phyloP scores from a whole-genome alignment of 2,888 invertebrate species.

The Protophormia terraenovae region DNA sequence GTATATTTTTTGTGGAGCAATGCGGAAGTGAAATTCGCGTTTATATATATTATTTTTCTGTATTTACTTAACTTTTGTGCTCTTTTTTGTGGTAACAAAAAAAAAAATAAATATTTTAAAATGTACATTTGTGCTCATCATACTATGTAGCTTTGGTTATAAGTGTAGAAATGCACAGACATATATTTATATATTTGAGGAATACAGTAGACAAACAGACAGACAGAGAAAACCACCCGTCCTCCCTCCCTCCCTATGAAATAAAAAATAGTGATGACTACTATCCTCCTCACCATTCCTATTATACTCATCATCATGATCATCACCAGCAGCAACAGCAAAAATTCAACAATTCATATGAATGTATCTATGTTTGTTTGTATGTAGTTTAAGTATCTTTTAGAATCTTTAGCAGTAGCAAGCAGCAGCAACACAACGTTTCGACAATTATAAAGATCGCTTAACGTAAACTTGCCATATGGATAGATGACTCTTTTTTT shows the following conservation, averaged over 20 bases:
- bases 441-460: constrained; percentile 61
- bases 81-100: constrained; percentile 56
- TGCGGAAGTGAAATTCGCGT: constrained; percentile 81
- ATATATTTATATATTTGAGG: constrained; percentile 34
- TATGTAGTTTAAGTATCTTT: constrained; percentile 46
- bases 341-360: constrained; percentile 30
- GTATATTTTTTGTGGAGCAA: constrained; percentile 80
- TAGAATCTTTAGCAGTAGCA: constrained; percentile 53
- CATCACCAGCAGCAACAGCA: constrained; percentile 6
- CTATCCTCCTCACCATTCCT: constrained; percentile 40
- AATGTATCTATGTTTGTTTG: neutral
- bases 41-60: constrained; percentile 77
- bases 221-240: constrained; percentile 40
- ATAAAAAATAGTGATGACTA: constrained; percentile 56
- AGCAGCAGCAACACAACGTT: constrained; percentile 33
- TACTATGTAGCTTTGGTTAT: constrained; percentile 39
- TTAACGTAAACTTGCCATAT: constrained; percentile 55
- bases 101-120: constrained; percentile 53
- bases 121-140: constrained; percentile 59
- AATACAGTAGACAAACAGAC: constrained; percentile 40
- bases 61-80: constrained; percentile 63
- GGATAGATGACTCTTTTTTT: constrained; percentile 41
- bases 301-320: constrained; percentile 14
- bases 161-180: constrained; percentile 32
- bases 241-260: constrained; percentile 46